These are phyloP conservation scores for Pristionchus fissidentatus DNA, from an alignment of 2,888 invertebrate species.

Conservation along the genomic window DNA sequence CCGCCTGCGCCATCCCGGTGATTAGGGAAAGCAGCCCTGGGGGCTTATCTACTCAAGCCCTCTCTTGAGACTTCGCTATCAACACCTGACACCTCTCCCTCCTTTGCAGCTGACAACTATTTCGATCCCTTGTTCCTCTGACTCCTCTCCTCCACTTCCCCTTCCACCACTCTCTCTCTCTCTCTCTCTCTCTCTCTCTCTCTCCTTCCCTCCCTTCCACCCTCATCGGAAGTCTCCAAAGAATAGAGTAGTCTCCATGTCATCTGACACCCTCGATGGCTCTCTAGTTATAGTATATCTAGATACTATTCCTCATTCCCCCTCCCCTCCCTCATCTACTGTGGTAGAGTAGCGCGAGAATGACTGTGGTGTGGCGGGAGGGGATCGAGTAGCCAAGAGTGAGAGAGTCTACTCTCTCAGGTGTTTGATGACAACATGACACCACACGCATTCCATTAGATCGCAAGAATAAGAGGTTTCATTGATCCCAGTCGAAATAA, in stretches of 20 bases:
- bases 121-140: too few relatives aligned
- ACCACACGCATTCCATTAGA: too few relatives aligned
- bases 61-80: neutral
- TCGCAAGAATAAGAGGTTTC: too few relatives aligned
- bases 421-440: too few relatives aligned
- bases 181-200: neutral
- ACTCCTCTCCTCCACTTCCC: neutral
- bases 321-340: neutral
- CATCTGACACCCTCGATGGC: neutral
- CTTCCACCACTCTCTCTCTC: neutral
- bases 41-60: neutral
- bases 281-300: slow-evolving; percentile 24
- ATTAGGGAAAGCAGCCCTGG: neutral
- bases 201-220: neutral
- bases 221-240: slow-evolving; percentile 33
- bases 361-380: slow-evolving; percentile 9
- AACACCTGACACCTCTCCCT: too few relatives aligned
- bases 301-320: neutral
- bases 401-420: too few relatives aligned
- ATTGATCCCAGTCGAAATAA: too few relatives aligned
- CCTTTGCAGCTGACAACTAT: too few relatives aligned
- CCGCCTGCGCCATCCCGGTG: neutral
- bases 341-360: slow-evolving; percentile 11
- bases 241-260: slow-evolving; percentile 4
- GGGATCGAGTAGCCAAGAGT: slow-evolving; percentile 11